Conservation (phyloP, 2,113 vertebrate genomes). For the Myxocyprinus asiaticus region DNA sequence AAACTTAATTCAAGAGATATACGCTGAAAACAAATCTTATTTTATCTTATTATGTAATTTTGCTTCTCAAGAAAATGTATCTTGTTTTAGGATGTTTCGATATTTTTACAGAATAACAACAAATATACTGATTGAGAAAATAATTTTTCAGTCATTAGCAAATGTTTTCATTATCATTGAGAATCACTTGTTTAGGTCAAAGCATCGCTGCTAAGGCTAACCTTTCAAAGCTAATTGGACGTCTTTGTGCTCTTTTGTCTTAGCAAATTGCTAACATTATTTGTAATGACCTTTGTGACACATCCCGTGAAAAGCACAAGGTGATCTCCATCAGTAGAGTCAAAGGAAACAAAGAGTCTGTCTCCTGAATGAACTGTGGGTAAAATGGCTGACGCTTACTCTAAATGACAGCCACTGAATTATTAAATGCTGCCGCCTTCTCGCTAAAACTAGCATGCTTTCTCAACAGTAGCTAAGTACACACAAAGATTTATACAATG, state of each 20-base stretch:
- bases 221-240: conserved; percentile 5
- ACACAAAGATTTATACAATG: too few relatives aligned
- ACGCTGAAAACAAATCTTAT: too few relatives aligned
- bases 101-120: too few relatives aligned
- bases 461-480: too few relatives aligned
- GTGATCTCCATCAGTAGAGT: not conserved
- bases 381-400: conserved; percentile 53
- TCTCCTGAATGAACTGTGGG: conserved; percentile 38
- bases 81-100: too few relatives aligned
- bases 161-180: not conserved
- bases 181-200: not conserved
- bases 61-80: too few relatives aligned
- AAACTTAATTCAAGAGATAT: too few relatives aligned
- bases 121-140: too few relatives aligned
- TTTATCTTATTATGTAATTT: too few relatives aligned
- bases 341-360: conserved; percentile 47
- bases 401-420: conserved; percentile 47
- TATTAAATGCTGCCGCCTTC: conserved; percentile 45
- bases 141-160: not conserved
- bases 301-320: not conserved
- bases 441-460: conserved; percentile 2
- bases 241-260: not conserved
- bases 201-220: not conserved
- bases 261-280: not conserved
- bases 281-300: conserved; percentile 6